Base-by-base conservation (phyloP, 23 tunicate genomes). In the Styela plicata region DNA sequence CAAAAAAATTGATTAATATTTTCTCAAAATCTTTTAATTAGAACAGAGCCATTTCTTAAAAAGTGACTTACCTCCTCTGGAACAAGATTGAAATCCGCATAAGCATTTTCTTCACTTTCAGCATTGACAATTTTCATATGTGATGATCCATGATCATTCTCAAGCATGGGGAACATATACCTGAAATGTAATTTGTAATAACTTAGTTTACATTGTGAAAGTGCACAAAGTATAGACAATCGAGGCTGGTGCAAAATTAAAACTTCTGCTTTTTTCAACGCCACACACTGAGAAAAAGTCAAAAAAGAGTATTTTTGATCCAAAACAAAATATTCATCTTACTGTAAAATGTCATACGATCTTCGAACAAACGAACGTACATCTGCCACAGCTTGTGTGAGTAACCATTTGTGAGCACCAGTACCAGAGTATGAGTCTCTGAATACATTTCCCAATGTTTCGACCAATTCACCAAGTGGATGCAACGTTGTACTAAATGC, bases 401-500 rank as follows among this genome's bases (percentile, higher is more conserved):
- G 67, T 10, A 76, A 57, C 64, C 81, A 76, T 52, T 76, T 76
- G 64, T 76, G 81, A 19, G 81, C 81, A 0, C 81, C 81, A 24
- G 81, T 57, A 36, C 81, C 81, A 44, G 81, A 76, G 81, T 76
- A 76, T 13, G 81, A 76, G 29, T 76, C 81, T 18, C 81, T 69
- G 1, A 76, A 76, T 7, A 76, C 81, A 29, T 37, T 76, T 10
- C 81, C 53, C 64, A 76, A 57, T 1, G 81, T 35, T 28, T 76
- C 81, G 13, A 57, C 81, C 64, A 76, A 28, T 26, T 76, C 81
- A 18, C 81, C 81, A 20, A 76, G 25, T 25, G 81, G 81, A 76
- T 76, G 81, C 23, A 76, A 25, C 22, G 64, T 37, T 7, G 81
- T 37, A 57, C 53, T 37, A 52, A 76, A 76, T 24, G 81, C 81